phyloP scores from a whole-genome alignment of 2,113 vertebrate genomes.

The Rostratula benghalensis region DNA sequence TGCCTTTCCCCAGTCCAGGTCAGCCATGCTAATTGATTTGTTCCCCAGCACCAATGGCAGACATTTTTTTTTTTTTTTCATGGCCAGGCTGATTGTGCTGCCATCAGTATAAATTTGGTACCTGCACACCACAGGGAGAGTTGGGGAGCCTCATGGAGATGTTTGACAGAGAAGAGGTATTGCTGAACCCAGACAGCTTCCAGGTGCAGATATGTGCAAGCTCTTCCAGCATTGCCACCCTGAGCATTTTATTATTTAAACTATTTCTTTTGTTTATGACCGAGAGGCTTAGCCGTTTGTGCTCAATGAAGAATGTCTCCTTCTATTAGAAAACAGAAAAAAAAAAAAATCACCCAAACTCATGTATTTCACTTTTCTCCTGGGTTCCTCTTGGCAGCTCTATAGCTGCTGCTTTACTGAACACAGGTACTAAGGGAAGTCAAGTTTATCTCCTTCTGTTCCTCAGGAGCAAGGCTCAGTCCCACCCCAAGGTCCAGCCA shows the following conservation, averaged over 20 bases:
- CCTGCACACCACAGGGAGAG: neutral
- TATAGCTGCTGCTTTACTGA: neutral
- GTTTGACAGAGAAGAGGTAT: neutral
- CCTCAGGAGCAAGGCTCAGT: neutral
- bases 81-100: neutral
- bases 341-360: neutral
- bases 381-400: neutral
- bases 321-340: neutral
- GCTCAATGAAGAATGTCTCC: neutral
- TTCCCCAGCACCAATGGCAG: neutral
- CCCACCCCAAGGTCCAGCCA: neutral
- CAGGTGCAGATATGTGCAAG: neutral
- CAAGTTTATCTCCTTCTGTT: neutral
- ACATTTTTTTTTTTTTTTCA: neutral
- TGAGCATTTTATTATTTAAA: neutral
- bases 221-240: neutral
- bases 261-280: neutral
- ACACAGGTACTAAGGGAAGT: neutral
- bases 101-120: neutral
- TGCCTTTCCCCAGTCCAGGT: neutral
- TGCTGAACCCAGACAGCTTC: neutral
- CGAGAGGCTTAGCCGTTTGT: neutral
- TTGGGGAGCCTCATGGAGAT: neutral
- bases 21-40: neutral
- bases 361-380: neutral